Conservation (phyloP, 92 coral and sea anemone species). For the Blastomussa wellsi region DNA sequence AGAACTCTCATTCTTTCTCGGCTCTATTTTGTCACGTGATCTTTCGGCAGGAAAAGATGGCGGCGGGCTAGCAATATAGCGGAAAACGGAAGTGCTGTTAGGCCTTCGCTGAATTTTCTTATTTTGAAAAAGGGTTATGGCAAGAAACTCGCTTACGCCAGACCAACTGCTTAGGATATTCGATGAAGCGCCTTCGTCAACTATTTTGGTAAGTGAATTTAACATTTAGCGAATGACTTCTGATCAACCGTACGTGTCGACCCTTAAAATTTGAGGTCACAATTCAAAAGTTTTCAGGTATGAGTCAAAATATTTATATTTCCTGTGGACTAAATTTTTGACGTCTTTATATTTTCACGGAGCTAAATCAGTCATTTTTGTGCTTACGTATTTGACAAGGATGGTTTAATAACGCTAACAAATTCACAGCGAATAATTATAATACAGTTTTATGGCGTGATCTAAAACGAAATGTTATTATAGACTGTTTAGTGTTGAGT, state of each 20-base stretch:
- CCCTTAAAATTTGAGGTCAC: not conserved
- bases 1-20: not conserved
- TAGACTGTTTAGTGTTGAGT: not conserved
- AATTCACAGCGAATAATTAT: not conserved
- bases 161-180: conserved; percentile 69
- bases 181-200: conserved; percentile 74
- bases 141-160: conserved; percentile 69
- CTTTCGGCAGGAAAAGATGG: conserved; percentile 46
- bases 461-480: not conserved
- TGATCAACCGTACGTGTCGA: too few species aligned
- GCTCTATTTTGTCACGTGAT: conserved; percentile 49
- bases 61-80: conserved; percentile 20
- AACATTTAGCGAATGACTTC: not conserved
- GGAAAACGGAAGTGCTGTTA: conserved; percentile 38
- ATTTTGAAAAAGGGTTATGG: conserved; percentile 69
- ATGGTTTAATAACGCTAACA: not conserved
- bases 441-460: not conserved
- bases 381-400: not conserved
- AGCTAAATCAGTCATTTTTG: not conserved
- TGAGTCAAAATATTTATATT: conserved; percentile 4
- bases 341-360: not conserved
- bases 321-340: not conserved
- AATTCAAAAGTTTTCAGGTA: not conserved
- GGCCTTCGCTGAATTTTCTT: conserved; percentile 7
- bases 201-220: conserved; percentile 73